phyloP scores from a whole-genome alignment of 2,888 invertebrate genomes.

The Geotrupes spiniger region DNA sequence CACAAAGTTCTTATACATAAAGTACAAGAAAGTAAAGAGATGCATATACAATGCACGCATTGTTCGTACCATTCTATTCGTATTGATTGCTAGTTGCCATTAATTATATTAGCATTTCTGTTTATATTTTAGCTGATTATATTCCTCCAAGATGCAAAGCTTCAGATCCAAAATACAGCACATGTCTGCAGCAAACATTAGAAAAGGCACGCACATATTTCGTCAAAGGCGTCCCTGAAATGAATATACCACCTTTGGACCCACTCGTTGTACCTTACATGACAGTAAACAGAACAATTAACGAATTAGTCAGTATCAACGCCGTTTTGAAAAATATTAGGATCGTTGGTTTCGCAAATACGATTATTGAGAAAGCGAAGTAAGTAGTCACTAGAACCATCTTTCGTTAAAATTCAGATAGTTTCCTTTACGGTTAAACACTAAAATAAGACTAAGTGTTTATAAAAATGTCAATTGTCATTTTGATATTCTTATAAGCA shows the following conservation, averaged over 20 bases:
- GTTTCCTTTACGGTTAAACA: too few relatives aligned
- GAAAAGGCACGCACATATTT: slow-evolving; percentile 59
- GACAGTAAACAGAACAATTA: slow-evolving; percentile 64
- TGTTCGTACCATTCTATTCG: too few relatives aligned
- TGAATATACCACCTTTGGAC: slow-evolving; percentile 68
- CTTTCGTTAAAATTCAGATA: too few relatives aligned
- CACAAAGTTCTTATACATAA: too few relatives aligned
- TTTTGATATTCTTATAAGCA: too few relatives aligned
- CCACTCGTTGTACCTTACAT: slow-evolving; percentile 68
- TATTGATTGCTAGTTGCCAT: too few relatives aligned
- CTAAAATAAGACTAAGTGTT: too few relatives aligned
- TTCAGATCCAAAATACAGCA: slow-evolving; percentile 60
- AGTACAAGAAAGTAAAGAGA: too few relatives aligned
- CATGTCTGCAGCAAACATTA: slow-evolving; percentile 61
- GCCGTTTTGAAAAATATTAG: slow-evolving; percentile 65
- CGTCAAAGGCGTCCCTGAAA: slow-evolving; percentile 62
- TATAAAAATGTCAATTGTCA: too few relatives aligned
- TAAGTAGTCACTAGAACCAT: too few relatives aligned
- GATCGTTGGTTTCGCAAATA: slow-evolving; percentile 62
- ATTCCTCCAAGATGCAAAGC: slow-evolving; percentile 62
- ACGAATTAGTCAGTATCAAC: slow-evolving; percentile 65
- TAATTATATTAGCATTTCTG: neutral
- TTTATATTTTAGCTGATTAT: slow-evolving; percentile 58
- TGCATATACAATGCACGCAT: too few relatives aligned
- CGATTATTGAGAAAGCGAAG: slow-evolving; percentile 64